phyloP scores from a whole-genome alignment of 2,113 vertebrate genomes.

The Chionis minor region DNA sequence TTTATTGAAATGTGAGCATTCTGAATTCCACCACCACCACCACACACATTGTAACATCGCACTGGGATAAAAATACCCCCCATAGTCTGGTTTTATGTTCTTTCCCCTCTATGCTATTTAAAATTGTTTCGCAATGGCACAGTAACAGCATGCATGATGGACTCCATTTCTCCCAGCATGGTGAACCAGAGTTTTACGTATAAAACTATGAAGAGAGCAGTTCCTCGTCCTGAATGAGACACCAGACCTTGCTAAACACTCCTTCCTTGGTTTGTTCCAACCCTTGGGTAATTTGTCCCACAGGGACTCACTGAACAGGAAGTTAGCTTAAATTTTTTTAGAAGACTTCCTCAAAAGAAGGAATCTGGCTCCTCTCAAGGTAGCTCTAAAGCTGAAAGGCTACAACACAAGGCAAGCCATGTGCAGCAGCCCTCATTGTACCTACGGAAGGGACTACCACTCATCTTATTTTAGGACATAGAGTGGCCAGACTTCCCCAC shows the following conservation, averaged over 20 bases:
- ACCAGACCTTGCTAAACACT: neutral
- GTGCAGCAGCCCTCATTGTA: neutral
- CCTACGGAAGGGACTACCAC: neutral
- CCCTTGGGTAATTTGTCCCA: neutral
- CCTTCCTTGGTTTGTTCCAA: neutral
- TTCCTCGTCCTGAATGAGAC: neutral
- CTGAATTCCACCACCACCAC: neutral
- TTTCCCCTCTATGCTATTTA: neutral
- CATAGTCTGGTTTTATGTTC: neutral
- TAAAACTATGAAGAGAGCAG: neutral
- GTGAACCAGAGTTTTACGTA: neutral
- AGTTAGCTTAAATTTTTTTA: neutral
- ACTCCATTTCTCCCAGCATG: neutral
- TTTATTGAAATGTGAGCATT: neutral
- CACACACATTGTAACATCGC: neutral
- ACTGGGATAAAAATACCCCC: neutral
- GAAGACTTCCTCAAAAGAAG: neutral
- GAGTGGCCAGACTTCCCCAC: neutral
- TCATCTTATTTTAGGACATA: neutral
- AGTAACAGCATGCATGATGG: neutral
- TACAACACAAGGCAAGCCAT: neutral
- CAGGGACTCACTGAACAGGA: neutral
- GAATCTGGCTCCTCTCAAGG: neutral
- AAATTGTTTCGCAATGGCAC: neutral
- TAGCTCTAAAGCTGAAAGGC: neutral